Percentiles rank a stretch among this genome's conserved stretches.
phyloP scores from a whole-genome alignment of 2,888 invertebrate species.

The Xestia ashworthii region DNA sequence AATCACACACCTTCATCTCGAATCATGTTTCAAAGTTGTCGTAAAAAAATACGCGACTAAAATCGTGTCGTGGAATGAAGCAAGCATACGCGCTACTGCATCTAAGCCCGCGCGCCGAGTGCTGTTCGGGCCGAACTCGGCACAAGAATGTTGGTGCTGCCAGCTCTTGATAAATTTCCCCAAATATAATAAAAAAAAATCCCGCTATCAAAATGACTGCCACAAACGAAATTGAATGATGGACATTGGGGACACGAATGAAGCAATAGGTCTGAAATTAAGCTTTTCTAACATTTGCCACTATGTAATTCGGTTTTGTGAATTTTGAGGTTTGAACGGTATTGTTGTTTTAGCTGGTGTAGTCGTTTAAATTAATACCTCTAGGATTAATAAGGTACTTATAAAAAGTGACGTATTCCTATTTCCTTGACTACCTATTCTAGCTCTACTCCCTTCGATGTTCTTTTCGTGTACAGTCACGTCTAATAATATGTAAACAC shows the following conservation, averaged over 20 bases:
- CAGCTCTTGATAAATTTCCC: constrained; percentile 46
- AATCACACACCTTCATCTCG: constrained; percentile 21
- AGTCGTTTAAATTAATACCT: not conserved
- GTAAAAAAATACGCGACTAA: constrained; percentile 63
- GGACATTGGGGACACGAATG: not conserved
- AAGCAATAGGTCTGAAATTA: not conserved
- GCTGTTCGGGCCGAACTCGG: constrained; percentile 28
- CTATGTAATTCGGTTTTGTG: not conserved
- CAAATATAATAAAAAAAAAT: not conserved
- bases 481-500: too few species aligned
- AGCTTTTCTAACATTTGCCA: not conserved
- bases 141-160: constrained; percentile 62
- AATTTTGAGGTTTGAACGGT: not conserved
- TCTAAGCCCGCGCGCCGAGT: constrained; percentile 37
- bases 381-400: not conserved
- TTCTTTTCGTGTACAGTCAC: not conserved
- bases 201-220: not conserved
- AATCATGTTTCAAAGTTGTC: constrained; percentile 50
- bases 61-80: constrained; percentile 14
- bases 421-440: not conserved
- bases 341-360: not conserved
- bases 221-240: not conserved
- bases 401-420: not conserved
- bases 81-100: constrained; percentile 25
- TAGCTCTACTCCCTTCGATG: not conserved